These are phyloP conservation scores for Andrena chrysosceles DNA, from an alignment of 2,888 invertebrate genomes.

Conservation along the genomic window DNA sequence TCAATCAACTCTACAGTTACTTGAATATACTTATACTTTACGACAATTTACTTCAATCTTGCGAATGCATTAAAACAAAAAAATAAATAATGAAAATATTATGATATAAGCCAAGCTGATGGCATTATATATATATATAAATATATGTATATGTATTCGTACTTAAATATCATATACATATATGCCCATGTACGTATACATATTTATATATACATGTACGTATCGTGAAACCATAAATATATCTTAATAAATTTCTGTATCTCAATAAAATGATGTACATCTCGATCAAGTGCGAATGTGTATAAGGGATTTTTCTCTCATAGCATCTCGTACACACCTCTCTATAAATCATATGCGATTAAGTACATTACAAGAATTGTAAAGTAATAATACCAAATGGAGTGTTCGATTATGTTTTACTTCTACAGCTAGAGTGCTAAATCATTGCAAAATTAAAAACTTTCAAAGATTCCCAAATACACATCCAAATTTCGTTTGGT, in stretches of 20 bases:
- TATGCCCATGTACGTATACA: constrained; percentile 60
- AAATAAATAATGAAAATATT: constrained; percentile 82
- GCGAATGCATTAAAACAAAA: constrained; percentile 84
- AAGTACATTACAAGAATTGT: constrained; percentile 3
- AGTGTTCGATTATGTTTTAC: not conserved
- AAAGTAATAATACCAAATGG: constrained; percentile 3
- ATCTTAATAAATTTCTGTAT: constrained; percentile 65
- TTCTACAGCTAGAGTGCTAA: constrained; percentile 12
- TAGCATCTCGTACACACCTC: constrained; percentile 35
- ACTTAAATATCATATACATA: constrained; percentile 49
- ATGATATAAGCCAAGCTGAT: constrained; percentile 83
- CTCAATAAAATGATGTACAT: constrained; percentile 60
- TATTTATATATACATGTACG: constrained; percentile 62
- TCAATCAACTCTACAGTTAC: constrained; percentile 83
- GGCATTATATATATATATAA: constrained; percentile 75
- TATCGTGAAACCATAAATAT: constrained; percentile 65
- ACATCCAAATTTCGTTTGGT: constrained; percentile 63
- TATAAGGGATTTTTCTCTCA: constrained; percentile 53
- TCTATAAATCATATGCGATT: constrained; percentile 8
- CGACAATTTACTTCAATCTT: constrained; percentile 85
- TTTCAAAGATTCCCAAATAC: constrained; percentile 54
- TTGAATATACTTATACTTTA: constrained; percentile 84
- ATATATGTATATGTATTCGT: constrained; percentile 51
- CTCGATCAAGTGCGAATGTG: constrained; percentile 65
- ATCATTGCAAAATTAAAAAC: constrained; percentile 13